Evolutionary conservation across 1,140 invertebrate genomes (phyloP).

Genomic region (Aphelenchoides avenae): DNA sequence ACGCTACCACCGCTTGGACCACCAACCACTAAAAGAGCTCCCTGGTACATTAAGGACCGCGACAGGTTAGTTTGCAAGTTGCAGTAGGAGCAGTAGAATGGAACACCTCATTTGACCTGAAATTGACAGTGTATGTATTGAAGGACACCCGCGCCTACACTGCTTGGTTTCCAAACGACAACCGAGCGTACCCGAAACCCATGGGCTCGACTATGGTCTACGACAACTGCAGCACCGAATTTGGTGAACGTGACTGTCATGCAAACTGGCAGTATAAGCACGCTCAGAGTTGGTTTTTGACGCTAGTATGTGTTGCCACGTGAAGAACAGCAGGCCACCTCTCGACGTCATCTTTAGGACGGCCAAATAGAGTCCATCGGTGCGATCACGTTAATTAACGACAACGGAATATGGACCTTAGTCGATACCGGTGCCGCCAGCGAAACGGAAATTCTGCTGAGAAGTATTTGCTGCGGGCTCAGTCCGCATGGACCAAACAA

Average conservation of each 20-base stretch:
- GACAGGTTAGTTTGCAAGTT: constrained; percentile 20
- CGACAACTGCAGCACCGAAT: constrained; percentile 31
- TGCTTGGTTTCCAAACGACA: no score
- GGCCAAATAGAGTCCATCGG: constrained; percentile 42
- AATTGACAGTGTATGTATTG: no score
- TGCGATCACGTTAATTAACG: constrained; percentile 47
- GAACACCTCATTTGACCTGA: no score
- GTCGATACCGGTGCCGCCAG: constrained; percentile 45
- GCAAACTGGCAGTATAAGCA: constrained; percentile 42
- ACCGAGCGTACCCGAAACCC: constrained; percentile 27
- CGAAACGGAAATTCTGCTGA: constrained; percentile 48
- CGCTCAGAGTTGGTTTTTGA: constrained; percentile 29
- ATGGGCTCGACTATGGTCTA: constrained; percentile 46
- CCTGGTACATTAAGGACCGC: constrained; percentile 46
- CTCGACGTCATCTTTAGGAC: constrained; percentile 42
- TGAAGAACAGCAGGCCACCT: no score
- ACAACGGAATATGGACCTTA: constrained; percentile 45
- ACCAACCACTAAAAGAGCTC: constrained; percentile 24
- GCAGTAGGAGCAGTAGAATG: no score
- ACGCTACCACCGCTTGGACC: no score
- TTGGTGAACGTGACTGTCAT: constrained; percentile 48
- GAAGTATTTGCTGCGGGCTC: no score
- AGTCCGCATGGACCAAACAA: no score
- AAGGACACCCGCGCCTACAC: no score
- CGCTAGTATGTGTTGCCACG: no score